Evolutionary conservation across 2,113 vertebrate genomes (phyloP).

Genomic region (Myrmecophaga tridactyla): DNA sequence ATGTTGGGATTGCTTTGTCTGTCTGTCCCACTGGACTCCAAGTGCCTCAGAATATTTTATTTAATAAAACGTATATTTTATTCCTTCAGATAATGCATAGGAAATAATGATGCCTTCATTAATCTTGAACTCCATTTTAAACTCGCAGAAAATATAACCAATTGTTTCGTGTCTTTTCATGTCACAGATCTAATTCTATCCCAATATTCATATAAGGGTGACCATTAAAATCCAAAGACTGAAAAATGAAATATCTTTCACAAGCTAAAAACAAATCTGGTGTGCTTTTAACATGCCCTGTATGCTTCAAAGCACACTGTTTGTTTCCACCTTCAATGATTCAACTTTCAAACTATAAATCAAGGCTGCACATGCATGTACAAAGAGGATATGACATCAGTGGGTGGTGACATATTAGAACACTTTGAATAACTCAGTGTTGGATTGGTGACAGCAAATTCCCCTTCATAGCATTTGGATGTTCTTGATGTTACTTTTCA

Average conservation of each 20-base stretch:
- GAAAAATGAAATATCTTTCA: neutral
- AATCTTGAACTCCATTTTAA: neutral
- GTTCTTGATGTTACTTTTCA: neutral
- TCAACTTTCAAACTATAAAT: neutral
- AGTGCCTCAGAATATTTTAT: neutral
- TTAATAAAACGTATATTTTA: neutral
- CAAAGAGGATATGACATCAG: fast-evolving
- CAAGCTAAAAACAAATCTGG: neutral
- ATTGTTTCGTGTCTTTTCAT: neutral
- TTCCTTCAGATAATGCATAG: neutral
- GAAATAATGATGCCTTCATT: neutral
- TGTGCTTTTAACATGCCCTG: neutral
- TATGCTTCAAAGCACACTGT: neutral
- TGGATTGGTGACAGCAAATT: neutral
- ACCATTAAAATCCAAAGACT: neutral
- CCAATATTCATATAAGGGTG: neutral
- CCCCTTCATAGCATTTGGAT: neutral
- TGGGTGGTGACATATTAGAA: neutral
- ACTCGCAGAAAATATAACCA: neutral
- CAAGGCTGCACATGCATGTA: fast-evolving
- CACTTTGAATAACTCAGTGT: neutral
- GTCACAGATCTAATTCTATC: neutral
- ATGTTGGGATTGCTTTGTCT: neutral
- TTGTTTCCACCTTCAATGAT: neutral
- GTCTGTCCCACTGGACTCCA: no score